Base-by-base conservation (phyloP, 2,888 invertebrate species). In the Drosophila acutilabella region DNA sequence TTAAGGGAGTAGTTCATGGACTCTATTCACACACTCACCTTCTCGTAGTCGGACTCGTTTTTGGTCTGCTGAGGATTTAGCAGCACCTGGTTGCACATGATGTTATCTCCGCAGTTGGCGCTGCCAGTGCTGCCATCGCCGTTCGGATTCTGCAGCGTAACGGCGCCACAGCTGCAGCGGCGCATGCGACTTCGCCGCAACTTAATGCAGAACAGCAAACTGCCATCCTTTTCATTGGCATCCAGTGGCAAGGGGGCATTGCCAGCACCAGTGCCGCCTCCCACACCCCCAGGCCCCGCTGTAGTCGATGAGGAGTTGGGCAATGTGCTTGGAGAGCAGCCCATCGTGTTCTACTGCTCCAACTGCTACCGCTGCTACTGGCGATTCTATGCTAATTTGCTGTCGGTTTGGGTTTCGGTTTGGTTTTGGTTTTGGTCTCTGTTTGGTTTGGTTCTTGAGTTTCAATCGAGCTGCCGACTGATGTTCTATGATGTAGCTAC, bases 31-130 rank as follows among this genome's bases (percentile, higher is more conserved):
- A 59, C 44, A 77, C 88, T 87, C 74, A 92, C 92, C 91, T 91
- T 91, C 76, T 92, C 92, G 80, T 90, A 92, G 82, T 92, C 91
- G 36, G 89, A 80, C 79, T 92, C 92, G 75, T 88, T 90, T 80
- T 92, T 92, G 62, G 81, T 85, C 75, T 91, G 92, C 65, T 87
- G 78, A 6, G 92, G 91, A 89, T 92, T 91, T 51, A 92, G 81
- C 53, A 92, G 76, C 57, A 90, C 88, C 86, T 92, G 92, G 83
- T 91, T 91, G 87, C 91, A 92, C 81, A 91, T 84, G 69, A 90
- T 81, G 51, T 82, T 85, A 47, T 85, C 81, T 45, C 78, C 82
- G 36, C 87, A 79, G 64, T 53, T 74, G 51, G 81, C 88, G 45
- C 89, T 83, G 57, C 87, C 89, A 16, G 74, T 77, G 81, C 88